Evolutionary conservation across 2,797 vertebrate genomes (phyloP), one percentile per base, ranked within the genome.

Genomic region (Thunnus albacares): DNA sequence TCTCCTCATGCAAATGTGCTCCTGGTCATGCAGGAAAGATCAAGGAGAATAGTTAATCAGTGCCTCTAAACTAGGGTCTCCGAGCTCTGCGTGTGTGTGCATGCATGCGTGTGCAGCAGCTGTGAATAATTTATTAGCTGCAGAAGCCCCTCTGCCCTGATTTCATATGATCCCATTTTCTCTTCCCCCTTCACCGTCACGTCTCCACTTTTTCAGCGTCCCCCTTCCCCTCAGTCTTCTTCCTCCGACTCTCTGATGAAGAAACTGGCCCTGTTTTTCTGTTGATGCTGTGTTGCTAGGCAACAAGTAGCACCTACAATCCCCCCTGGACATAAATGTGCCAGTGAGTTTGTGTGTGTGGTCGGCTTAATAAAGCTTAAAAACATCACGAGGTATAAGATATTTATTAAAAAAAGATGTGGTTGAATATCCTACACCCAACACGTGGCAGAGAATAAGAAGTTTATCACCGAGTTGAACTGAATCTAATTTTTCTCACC

Each of bases 21-120:
- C 77, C 71, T 81, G 86, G 82, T 87, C 83, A 86, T 85, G 80
- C 82, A 78, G 80, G 60, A 77, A 67, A 77, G 89, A 94, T 94
- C 83, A 92, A 94, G 91, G 59, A 75, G 91, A 92, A 90, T 94
- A 33, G 75, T 86, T 91, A 90, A 94, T 93, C 78, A 86, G 81
- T 52, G 59, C 77, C 77, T 89, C 80, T 83, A 85, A 86, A 87
- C 77, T 71, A 71, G 75, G 75, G 74, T 88, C 68, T 84, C 75
- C 6, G 0, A 71, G 81, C 81, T 57, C 65, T 45, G 43, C 15
- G 15, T 62, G 56, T 30, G 53, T 11, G 4, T 64, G 78, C 59
- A 33, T 71, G 78, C 10, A 1, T 61, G 75, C 13, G 41, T 33
- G 9, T 15, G 77, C 62, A 43, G 61, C 33, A 6, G 1, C 22